Evolutionary conservation across 30 jellyfish, hydroid and myxozoan genomes (phyloP).

Genomic region (Hydractinia symbiolongicarpus): DNA sequence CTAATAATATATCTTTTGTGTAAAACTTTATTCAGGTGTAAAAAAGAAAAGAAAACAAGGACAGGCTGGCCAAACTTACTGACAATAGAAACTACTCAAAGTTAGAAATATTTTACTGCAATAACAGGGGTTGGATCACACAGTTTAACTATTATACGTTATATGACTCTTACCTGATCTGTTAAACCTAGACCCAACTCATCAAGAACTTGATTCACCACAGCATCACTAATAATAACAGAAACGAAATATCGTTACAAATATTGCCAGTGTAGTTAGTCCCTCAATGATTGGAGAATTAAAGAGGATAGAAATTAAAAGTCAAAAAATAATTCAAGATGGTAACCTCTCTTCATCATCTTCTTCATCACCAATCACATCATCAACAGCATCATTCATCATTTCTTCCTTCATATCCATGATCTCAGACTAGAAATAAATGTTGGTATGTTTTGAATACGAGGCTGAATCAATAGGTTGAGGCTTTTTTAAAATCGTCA

Average conservation of each 20-base stretch:
- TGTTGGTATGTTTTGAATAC: too few relatives aligned
- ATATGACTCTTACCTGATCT: conserved; percentile 30
- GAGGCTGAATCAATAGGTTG: too few relatives aligned
- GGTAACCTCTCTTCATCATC: conserved; percentile 95
- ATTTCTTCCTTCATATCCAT: conserved; percentile 98
- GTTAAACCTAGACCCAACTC: conserved; percentile 79
- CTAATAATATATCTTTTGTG: too few relatives aligned
- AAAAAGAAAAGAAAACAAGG: too few relatives aligned
- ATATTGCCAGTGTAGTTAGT: too few relatives aligned
- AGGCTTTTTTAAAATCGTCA: too few relatives aligned
- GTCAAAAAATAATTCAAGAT: background rate
- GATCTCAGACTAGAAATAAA: conserved; percentile 60
- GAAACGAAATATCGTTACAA: background rate
- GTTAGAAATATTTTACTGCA: background rate
- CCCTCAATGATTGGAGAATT: background rate
- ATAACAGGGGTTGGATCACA: too few relatives aligned
- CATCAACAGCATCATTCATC: conserved; percentile 99
- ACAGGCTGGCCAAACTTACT: too few relatives aligned
- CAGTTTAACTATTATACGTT: too few relatives aligned
- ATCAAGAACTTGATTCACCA: conserved; percentile 89
- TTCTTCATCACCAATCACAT: conserved; percentile 92
- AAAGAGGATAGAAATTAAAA: background rate
- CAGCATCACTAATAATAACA: conserved; percentile 65
- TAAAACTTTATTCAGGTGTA: too few relatives aligned
- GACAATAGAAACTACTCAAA: too few relatives aligned